These are phyloP conservation scores for Oscheius myriophilus DNA, from an alignment of 2,888 invertebrate genomes.

Conservation along the genomic window DNA sequence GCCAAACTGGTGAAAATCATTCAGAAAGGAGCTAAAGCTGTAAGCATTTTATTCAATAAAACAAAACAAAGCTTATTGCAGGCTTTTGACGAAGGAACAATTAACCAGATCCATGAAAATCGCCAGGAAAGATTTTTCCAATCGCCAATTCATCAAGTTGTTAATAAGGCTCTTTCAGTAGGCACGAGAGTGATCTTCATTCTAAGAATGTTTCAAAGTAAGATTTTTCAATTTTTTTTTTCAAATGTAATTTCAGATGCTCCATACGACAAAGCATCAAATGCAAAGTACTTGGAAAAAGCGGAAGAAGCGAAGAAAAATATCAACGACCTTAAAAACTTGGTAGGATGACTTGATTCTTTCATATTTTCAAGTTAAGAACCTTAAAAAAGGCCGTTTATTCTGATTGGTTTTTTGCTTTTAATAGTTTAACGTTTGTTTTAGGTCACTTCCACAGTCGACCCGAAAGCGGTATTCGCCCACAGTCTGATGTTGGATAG, in stretches of 20 bases:
- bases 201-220: constrained; percentile 34
- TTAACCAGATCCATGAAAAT: constrained; percentile 55
- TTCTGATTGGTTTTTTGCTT: too few relatives aligned
- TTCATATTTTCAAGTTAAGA: too few relatives aligned
- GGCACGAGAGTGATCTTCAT: constrained; percentile 20
- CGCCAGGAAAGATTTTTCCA: constrained; percentile 57
- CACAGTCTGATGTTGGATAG: constrained; percentile 44
- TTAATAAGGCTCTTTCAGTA: constrained; percentile 32
- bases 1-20: constrained; percentile 41
- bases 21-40: constrained; percentile 52
- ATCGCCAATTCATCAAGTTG: constrained; percentile 49
- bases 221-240: neutral
- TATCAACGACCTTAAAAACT: constrained; percentile 41
- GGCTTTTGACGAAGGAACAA: constrained; percentile 57
- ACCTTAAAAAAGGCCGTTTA: too few relatives aligned
- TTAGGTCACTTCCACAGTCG: neutral
- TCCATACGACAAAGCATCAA: constrained; percentile 18
- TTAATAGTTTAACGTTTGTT: too few relatives aligned
- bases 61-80: constrained; percentile 10
- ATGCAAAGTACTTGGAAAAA: constrained; percentile 35
- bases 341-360: too few relatives aligned
- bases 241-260: constrained; percentile 19
- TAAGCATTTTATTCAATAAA: constrained; percentile 18
- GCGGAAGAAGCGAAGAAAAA: constrained; percentile 32
- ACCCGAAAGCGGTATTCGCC: constrained; percentile 32